Evolutionary conservation across 1,140 invertebrate genomes (phyloP).

Genomic region (Antheraea pernyi): DNA sequence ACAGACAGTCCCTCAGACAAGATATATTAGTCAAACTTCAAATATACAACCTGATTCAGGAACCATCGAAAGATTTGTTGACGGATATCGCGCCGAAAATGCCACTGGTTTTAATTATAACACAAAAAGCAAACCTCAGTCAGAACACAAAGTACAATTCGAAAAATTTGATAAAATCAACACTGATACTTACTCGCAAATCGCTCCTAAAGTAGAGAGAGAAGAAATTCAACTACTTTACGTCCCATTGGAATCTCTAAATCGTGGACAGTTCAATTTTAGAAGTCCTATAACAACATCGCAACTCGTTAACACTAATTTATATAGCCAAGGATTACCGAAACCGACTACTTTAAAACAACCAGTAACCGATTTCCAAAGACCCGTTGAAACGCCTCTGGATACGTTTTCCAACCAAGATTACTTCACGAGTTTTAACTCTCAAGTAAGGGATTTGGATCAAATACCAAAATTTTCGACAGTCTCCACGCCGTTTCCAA

Average conservation of each 20-base stretch:
- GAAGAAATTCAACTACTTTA: constrained; percentile 89
- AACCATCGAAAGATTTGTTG: constrained; percentile 54
- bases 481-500: constrained; percentile 67
- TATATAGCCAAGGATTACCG: constrained; percentile 50
- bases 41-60: constrained; percentile 39
- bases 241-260: constrained; percentile 88
- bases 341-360: constrained; percentile 54
- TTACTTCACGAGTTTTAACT: constrained; percentile 51
- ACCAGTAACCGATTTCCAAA: constrained; percentile 52
- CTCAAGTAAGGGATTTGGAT: constrained; percentile 46
- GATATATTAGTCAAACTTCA: constrained; percentile 38
- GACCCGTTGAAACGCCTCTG: constrained; percentile 36
- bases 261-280: constrained; percentile 79
- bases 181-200: constrained; percentile 32
- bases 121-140: constrained; percentile 50
- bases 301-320: constrained; percentile 53
- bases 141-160: constrained; percentile 62
- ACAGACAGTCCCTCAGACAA: constrained; percentile 38
- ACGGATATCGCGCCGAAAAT: constrained; percentile 71
- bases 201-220: constrained; percentile 65
- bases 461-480: constrained; percentile 58
- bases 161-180: constrained; percentile 49
- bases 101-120: constrained; percentile 34
- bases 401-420: constrained; percentile 42
- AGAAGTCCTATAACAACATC: constrained; percentile 49